Conservation (phyloP, 2,888 invertebrate species). For the Xestia sexstrigata region DNA sequence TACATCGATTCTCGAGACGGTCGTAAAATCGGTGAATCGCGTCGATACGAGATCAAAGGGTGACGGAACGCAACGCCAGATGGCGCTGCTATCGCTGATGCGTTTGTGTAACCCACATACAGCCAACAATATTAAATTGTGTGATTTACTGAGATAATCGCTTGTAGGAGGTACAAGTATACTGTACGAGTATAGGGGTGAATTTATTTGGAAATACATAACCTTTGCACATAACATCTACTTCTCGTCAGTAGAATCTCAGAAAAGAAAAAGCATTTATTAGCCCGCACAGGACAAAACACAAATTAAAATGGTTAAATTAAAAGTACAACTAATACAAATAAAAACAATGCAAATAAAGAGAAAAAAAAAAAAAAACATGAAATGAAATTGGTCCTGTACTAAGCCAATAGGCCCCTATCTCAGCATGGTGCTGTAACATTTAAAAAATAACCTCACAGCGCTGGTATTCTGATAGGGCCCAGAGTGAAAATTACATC, state of each 20-base stretch:
- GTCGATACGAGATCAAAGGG: constrained; percentile 62
- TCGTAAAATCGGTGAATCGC: constrained; percentile 54
- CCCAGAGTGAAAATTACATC: too few relatives aligned
- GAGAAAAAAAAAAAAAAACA: too few relatives aligned
- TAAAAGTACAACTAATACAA: too few relatives aligned
- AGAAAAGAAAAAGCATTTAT: too few relatives aligned
- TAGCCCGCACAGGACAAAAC: too few relatives aligned
- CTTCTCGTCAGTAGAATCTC: neutral
- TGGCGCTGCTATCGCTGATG: constrained; percentile 54
- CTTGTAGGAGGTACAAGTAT: neutral
- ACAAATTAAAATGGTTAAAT: too few relatives aligned
- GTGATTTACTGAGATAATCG: constrained; percentile 24
- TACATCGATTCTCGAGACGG: constrained; percentile 49
- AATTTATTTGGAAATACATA: neutral
- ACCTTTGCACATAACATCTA: neutral
- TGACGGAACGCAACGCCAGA: constrained; percentile 54
- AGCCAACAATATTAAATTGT: constrained; percentile 59
- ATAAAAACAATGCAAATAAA: too few relatives aligned
- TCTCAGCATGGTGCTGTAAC: too few relatives aligned
- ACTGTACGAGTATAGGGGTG: neutral
- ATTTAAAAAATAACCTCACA: too few relatives aligned
- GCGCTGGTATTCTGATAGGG: too few relatives aligned
- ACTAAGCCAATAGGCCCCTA: too few relatives aligned
- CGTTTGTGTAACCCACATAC: constrained; percentile 65
- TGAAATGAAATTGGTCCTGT: too few relatives aligned